Conservation (phyloP, 2,888 invertebrate species). For the Lasioglossum oenotherae region DNA sequence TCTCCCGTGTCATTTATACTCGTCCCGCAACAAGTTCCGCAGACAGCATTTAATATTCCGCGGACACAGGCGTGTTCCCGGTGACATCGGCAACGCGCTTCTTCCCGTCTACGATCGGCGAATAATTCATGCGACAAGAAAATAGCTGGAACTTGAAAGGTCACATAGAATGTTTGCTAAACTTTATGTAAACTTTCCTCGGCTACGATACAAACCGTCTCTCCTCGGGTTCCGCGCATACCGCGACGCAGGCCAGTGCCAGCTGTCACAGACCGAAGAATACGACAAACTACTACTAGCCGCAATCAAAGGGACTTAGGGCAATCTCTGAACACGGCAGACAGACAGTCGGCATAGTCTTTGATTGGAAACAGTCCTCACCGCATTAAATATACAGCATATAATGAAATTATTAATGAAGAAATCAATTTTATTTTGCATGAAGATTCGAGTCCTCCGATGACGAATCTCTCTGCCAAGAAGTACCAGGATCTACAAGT, state of each 20-base stretch:
- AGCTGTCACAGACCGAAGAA: background rate
- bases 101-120: conserved; percentile 8
- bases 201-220: background rate
- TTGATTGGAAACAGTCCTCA: background rate
- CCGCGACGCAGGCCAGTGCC: background rate
- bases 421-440: no score
- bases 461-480: background rate
- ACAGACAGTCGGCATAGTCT: background rate
- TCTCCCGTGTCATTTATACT: background rate
- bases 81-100: background rate
- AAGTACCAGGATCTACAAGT: background rate
- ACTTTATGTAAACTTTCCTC: conserved; percentile 3
- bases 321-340: background rate
- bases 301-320: background rate
- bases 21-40: conserved; percentile 1
- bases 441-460: background rate
- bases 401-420: no score
- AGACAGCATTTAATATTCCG: conserved; percentile 5
- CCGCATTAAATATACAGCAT: background rate
- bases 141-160: conserved; percentile 12
- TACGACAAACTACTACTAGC: background rate
- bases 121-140: conserved; percentile 14
- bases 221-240: background rate
- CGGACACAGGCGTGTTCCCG: background rate
- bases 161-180: background rate